Evolutionary conservation across 2,113 vertebrate genomes (phyloP).

Genomic region (Alaudala cheleensis): DNA sequence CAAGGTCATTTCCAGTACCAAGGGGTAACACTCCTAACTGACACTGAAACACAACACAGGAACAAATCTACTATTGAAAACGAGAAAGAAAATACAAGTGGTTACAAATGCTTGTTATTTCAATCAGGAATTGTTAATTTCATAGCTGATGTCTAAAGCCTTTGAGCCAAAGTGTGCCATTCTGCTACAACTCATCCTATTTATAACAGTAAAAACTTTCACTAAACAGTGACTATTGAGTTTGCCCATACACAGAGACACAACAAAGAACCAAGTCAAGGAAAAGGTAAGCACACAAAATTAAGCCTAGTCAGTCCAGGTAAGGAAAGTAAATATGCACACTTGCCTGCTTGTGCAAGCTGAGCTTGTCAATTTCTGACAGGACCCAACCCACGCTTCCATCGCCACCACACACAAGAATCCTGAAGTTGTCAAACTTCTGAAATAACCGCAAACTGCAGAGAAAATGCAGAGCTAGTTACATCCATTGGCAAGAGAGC

Average conservation of each 20-base stretch:
- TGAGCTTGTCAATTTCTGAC: conserved; percentile 97
- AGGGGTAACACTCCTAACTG: conserved; percentile 93
- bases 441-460: conserved; percentile 94
- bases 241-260: background rate
- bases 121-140: background rate
- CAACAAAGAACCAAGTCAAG: background rate
- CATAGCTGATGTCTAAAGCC: background rate
- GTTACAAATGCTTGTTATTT: background rate
- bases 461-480: conserved; percentile 37
- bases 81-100: background rate
- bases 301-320: background rate
- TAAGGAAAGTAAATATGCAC: background rate
- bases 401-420: conserved; percentile 96
- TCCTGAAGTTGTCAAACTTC: conserved; percentile 98
- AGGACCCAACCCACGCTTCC: conserved; percentile 98
- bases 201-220: background rate
- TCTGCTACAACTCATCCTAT: background rate
- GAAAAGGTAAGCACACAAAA: background rate
- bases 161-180: background rate
- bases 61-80: background rate
- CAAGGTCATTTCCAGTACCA: conserved; percentile 96
- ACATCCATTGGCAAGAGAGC: background rate
- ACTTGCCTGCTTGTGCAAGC: conserved; percentile 93
- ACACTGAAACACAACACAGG: conserved; percentile 79
- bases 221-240: background rate